Percentiles rank a stretch among this genome's conserved stretches.
These are phyloP conservation scores for Hirundo rustica DNA, from an alignment of 2,797 vertebrate genomes.

Conservation along the genomic window DNA sequence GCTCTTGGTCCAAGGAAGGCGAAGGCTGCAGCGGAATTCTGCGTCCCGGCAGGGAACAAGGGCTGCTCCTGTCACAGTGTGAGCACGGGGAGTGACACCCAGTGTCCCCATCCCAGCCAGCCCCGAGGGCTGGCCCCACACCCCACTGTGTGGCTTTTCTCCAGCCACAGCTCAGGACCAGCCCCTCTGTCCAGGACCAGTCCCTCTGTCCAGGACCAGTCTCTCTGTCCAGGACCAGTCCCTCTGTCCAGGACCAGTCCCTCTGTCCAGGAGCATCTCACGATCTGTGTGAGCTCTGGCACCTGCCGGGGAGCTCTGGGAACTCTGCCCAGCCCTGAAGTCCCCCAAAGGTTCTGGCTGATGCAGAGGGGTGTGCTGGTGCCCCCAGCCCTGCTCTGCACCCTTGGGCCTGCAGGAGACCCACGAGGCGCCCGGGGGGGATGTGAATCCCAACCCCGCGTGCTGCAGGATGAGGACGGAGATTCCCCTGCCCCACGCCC, in stretches of 20 bases:
- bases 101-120: neutral
- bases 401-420: neutral
- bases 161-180: neutral
- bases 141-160: neutral
- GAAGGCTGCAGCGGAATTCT: neutral
- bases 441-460: rapidly evolving
- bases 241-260: neutral
- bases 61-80: neutral
- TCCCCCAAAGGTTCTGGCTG: neutral
- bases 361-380: rapidly evolving
- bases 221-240: neutral
- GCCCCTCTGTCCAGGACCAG: neutral
- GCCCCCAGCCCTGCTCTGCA: neutral
- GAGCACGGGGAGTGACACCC: neutral
- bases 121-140: neutral
- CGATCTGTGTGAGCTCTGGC: neutral
- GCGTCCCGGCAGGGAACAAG: rapidly evolving
- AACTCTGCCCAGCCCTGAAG: neutral
- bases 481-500: neutral
- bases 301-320: neutral
- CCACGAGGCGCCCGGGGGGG: rapidly evolving
- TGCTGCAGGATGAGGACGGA: rapidly evolving
- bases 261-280: neutral
- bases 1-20: neutral
- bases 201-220: too few relatives aligned